A percentile compares a stretch with the other conserved stretches of the same genome.
These are phyloP conservation scores for Tapirus indicus DNA, from an alignment of 2,797 vertebrate genomes.

Conservation along the genomic window DNA sequence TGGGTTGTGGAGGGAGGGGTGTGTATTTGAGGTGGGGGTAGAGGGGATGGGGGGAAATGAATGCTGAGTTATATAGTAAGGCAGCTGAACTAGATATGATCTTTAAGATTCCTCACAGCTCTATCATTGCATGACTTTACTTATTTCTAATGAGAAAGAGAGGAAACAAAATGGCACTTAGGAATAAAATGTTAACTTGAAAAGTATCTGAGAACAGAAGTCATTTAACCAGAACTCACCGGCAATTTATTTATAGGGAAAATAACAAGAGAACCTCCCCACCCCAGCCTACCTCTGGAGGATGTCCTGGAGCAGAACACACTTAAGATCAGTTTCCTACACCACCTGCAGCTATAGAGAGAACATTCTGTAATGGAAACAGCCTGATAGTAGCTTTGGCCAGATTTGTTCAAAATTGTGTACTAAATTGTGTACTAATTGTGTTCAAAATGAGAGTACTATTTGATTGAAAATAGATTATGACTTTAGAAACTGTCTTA, in stretches of 20 bases:
- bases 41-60: background rate
- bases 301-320: background rate
- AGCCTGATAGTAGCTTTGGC: background rate
- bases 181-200: conserved; percentile 50
- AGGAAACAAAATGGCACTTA: conserved; percentile 23
- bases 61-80: conserved; percentile 25
- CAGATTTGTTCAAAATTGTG: conserved; percentile 24
- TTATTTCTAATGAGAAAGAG: conserved; percentile 48
- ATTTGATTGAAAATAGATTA: conserved; percentile 7
- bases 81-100: background rate
- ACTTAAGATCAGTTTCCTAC: background rate
- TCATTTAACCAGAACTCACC: background rate
- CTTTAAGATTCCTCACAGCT: background rate
- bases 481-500: conserved; percentile 9
- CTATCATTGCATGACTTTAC: background rate
- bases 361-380: background rate
- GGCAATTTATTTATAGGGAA: background rate
- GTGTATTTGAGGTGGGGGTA: no score
- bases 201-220: conserved; percentile 30
- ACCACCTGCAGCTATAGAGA: background rate
- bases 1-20: background rate
- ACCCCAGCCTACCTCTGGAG: background rate
- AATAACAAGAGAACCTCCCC: background rate
- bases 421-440: no score
- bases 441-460: background rate